These are phyloP conservation scores for Eucera pruinosa DNA, from an alignment of 2,888 invertebrate genomes.

Conservation along the genomic window DNA sequence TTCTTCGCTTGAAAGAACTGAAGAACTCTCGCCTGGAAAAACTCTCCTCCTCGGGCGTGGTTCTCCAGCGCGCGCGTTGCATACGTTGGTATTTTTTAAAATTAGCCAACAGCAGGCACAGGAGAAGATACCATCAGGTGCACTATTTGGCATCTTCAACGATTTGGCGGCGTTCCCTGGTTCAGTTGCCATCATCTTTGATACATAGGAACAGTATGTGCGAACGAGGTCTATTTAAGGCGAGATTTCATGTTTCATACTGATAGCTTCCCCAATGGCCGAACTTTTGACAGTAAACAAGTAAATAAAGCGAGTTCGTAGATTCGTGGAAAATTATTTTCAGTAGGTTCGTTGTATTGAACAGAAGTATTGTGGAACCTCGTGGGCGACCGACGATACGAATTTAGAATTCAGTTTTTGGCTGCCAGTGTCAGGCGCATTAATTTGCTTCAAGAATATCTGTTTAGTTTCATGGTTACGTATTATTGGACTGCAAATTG, in stretches of 20 bases:
- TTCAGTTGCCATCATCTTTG: no score
- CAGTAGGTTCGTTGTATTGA: neutral
- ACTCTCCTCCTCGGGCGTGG: slow-evolving; percentile 35
- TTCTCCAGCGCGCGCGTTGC: neutral
- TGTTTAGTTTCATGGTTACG: neutral
- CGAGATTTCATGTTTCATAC: neutral
- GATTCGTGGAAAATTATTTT: slow-evolving; percentile 29
- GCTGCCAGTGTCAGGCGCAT: neutral
- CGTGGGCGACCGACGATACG: neutral
- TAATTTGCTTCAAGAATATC: slow-evolving; percentile 8
- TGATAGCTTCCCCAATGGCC: neutral
- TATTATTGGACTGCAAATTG: neutral
- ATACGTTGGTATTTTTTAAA: slow-evolving; percentile 1
- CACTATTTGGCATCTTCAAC: neutral
- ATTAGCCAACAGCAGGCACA: neutral
- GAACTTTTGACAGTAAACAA: slow-evolving; percentile 21
- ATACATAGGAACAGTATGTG: neutral
- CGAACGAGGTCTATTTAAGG: slow-evolving; percentile 6
- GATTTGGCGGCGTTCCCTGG: neutral
- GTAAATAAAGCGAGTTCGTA: neutral
- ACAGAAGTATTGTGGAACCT: neutral
- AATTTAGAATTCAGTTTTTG: slow-evolving; percentile 1
- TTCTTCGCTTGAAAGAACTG: neutral
- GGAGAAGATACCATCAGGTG: neutral
- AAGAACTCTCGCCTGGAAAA: neutral